Percentiles rank a stretch among this genome's conserved stretches.
Evolutionary conservation across 2,888 invertebrate species (phyloP).

Genomic region (Platypus cylindrus): DNA sequence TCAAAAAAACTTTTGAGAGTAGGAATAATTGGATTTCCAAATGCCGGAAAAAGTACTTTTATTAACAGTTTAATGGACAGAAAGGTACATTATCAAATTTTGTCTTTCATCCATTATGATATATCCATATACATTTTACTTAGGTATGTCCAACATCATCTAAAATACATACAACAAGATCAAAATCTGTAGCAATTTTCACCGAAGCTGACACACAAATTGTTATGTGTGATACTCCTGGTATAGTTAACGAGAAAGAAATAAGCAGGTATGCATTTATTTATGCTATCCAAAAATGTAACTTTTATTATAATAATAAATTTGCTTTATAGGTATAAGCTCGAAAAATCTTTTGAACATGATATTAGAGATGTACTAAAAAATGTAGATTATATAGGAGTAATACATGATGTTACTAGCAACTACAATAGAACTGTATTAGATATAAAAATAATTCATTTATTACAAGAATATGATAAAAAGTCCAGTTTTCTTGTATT

Average conservation of each 20-base stretch:
- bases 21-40: slow-evolving; percentile 85
- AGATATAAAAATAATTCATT: slow-evolving; percentile 53
- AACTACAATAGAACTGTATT: slow-evolving; percentile 52
- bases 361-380: slow-evolving; percentile 48
- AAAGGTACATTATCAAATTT: slow-evolving; percentile 43
- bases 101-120: slow-evolving; percentile 2
- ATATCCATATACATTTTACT: slow-evolving; percentile 14
- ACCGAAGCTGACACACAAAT: slow-evolving; percentile 71
- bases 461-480: slow-evolving; percentile 49
- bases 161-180: slow-evolving; percentile 84
- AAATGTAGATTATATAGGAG: slow-evolving; percentile 69
- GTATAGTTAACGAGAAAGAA: slow-evolving; percentile 61
- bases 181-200: slow-evolving; percentile 57
- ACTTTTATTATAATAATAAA: not conserved
- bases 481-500: slow-evolving; percentile 65
- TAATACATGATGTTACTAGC: slow-evolving; percentile 75
- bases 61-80: slow-evolving; percentile 75
- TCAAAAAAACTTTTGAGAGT: slow-evolving; percentile 51
- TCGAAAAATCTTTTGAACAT: slow-evolving; percentile 44
- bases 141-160: slow-evolving; percentile 83
- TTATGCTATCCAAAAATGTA: slow-evolving; percentile 1
- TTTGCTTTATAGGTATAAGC: slow-evolving; percentile 36
- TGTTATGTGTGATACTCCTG: slow-evolving; percentile 88
- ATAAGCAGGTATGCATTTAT: slow-evolving; percentile 43
- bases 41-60: slow-evolving; percentile 91